Base-by-base conservation (phyloP, 2,797 vertebrate genomes). In the Sciurus carolinensis region DNA sequence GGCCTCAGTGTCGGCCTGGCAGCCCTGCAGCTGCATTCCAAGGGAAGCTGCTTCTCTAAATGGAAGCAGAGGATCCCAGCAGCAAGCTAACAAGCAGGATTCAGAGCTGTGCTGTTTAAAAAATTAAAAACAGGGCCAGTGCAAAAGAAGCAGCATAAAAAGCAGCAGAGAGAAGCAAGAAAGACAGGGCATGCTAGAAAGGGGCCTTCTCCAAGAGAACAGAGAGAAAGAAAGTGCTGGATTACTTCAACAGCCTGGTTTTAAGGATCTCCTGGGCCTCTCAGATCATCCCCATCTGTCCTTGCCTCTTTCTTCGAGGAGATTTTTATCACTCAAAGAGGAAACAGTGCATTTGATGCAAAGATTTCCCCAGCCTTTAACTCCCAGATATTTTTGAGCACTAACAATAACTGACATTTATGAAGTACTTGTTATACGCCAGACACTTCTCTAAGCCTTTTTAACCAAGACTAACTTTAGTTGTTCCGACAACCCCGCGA, bases 41-140 rank as follows among this genome's bases (percentile, higher is more conserved):
- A 47, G 59, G 47, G 66, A 20, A 4, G 62, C 94, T 75, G 69
- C 81, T 94, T 96, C 96, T 98, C 95, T 97, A 97, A 96, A 97
- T 88, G 96, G 96, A 97, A 96, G 87, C 26, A 2, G 24, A 71
- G 5, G 14, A 13, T 83, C 84, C 95, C 84, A 86, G 76, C 81
- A 57, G 94, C 36, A 67, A 91, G 87, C 75, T 30, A 92, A 81
- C 92, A 14, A 76, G 71, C 93, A 82, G 81, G 79, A 67, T 42
- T 87, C 72, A 0, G 0, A 73, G 69, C 72, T 28, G 28, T 1
- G 39, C 89, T 17, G 14, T 28, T 44, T 20, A 17, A 30, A 75
- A 30, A 17, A 71, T 7, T 7, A 47, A 47, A 47, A 75, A 3
- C 50, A 28, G 30, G 42, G 15, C 54, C 76, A 57, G 22, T 47